Base-by-base conservation (phyloP, 2,797 vertebrate species). In the Cryptoblepharus egeriae region DNA sequence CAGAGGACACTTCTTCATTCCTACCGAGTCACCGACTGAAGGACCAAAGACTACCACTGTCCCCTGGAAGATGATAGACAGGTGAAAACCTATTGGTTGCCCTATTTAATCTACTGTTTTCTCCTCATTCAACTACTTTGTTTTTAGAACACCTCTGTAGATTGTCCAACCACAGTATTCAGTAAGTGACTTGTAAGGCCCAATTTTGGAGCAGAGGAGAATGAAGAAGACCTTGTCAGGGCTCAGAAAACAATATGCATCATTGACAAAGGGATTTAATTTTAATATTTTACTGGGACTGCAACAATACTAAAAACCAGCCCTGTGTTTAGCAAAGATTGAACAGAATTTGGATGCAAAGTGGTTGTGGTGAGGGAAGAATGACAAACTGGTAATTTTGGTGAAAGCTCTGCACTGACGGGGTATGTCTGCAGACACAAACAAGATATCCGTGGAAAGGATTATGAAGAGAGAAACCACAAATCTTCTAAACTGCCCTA, bases 61-160 rank as follows among this genome's bases (percentile, higher is more conserved):
- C 0, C 87, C 90, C 1, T 97, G 93, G 87, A 97, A 88, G 83
- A 45, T 64, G 0, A 97, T 97, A 3, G 96, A 98, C 92, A 96
- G 90, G 98, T 98, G 91, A 93, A 93, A 58, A 1, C 6, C 3
- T 0, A 35, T 35, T 58, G 0, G 11, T 2, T 49, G 4, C 15
- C 7, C 11, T 4, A n/a, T 13, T 63, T 32, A 18, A 45, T 37
- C 39, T 32, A 1, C 28, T 9, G 3, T n/a, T 26, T n/a, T 42
- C 20, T 35, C 77, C 55, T 55, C 16, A 0, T 1, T 2, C 30
- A 26, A 8, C 45, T 28, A 15, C 64, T 61, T 57, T 26, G 12
- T 69, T 76, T 26, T 52, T 39, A 28, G 9, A 9, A 39, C 42
- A 61, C 9, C 58, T 60, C 20, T 16, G 6, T 7, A 28, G 20